A percentile compares a stretch with the other conserved stretches of the same genome.
phyloP scores from a whole-genome alignment of 1,140 invertebrate genomes.

The Drosophila tristis region DNA sequence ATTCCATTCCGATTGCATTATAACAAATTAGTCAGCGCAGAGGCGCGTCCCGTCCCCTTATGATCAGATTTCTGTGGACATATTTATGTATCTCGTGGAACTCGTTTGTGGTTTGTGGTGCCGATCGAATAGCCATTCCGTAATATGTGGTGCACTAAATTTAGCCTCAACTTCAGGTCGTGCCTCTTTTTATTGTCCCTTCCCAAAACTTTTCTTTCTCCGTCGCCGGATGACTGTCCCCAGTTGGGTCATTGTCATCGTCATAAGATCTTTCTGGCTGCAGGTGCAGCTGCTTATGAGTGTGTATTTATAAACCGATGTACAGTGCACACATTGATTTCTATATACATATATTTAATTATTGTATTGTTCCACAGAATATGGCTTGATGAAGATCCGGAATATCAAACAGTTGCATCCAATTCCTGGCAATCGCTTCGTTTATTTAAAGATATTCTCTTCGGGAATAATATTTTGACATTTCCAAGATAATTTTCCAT shows the following conservation, averaged over 20 bases:
- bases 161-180: constrained; percentile 21
- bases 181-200: constrained; percentile 39
- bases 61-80: no score
- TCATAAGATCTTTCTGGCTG: constrained; percentile 1
- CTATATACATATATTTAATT: no score
- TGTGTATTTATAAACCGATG: no score
- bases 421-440: no score
- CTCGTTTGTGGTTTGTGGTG: constrained; percentile 48
- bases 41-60: no score
- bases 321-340: no score
- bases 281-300: constrained; percentile 27
- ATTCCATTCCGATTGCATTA: constrained; percentile 30
- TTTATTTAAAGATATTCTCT: constrained; percentile 14
- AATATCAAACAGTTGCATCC: no score
- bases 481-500: constrained; percentile 19
- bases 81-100: not conserved
- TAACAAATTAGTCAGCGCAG: constrained; percentile 12
- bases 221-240: constrained; percentile 12
- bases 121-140: not conserved
- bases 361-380: no score
- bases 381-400: no score
- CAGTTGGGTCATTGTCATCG: constrained; percentile 1
- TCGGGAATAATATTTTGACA: not conserved
- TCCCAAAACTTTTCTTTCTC: constrained; percentile 13
- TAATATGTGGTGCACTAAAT: constrained; percentile 22